Conservation (phyloP, 2,113 vertebrate genomes). For the Choloepus hoffmanni region DNA sequence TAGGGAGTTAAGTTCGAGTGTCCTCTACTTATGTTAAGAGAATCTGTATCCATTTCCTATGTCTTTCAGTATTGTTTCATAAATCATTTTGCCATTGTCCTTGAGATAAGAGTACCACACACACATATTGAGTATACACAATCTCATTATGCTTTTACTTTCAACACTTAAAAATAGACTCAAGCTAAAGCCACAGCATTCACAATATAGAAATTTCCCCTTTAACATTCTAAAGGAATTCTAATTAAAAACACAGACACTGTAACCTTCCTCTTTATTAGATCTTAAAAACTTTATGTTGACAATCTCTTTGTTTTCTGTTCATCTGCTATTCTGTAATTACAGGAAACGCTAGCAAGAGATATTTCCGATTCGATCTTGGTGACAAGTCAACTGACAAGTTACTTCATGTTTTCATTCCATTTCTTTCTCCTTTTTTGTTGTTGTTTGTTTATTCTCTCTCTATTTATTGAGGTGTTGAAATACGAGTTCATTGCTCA, state of each 20-base stretch:
- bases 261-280: constrained; percentile 65
- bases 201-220: constrained; percentile 54
- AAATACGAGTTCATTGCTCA: neutral
- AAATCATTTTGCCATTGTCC: neutral
- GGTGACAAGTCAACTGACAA: constrained; percentile 34
- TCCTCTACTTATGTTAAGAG: neutral
- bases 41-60: neutral
- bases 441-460: neutral
- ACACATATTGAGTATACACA: neutral
- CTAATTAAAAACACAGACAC: constrained; percentile 61
- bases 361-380: constrained; percentile 71
- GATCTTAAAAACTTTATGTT: neutral
- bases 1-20: neutral
- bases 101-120: neutral
- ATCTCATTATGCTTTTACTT: neutral
- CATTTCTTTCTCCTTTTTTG: neutral
- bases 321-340: constrained; percentile 74
- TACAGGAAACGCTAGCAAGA: constrained; percentile 64
- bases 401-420: neutral
- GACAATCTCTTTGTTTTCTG: neutral
- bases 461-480: neutral
- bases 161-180: neutral
- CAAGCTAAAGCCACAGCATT: neutral
- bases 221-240: constrained; percentile 63
- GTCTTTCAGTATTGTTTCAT: neutral